These are phyloP conservation scores for Chymomyza amoena DNA, from an alignment of 2,888 invertebrate genomes.

Conservation along the genomic window DNA sequence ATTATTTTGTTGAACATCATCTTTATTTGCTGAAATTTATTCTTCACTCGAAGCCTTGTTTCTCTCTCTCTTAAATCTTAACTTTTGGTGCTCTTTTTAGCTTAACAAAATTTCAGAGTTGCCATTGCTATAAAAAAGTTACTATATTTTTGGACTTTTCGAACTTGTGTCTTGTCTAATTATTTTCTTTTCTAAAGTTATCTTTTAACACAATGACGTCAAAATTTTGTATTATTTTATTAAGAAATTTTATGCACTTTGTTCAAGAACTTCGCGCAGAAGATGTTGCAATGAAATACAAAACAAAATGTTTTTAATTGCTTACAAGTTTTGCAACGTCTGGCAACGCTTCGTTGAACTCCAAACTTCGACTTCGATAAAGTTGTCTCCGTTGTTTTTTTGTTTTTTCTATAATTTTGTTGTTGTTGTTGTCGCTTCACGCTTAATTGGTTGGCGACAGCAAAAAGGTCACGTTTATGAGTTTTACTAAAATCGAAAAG, in stretches of 20 bases:
- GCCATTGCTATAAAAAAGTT: no score
- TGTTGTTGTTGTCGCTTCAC: conserved; percentile 39
- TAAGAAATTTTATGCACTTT: background rate
- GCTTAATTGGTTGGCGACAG: conserved; percentile 65
- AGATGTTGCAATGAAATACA: conserved; percentile 13
- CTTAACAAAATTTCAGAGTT: no score
- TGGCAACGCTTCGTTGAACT: conserved; percentile 41
- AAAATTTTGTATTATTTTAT: background rate
- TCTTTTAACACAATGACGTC: background rate
- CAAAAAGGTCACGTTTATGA: conserved; percentile 68
- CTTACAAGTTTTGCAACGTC: conserved; percentile 23
- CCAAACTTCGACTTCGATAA: conserved; percentile 27
- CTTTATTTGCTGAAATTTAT: no score
- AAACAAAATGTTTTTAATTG: conserved; percentile 29
- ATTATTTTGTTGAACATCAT: no score
- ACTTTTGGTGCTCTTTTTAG: no score
- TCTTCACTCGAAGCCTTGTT: no score
- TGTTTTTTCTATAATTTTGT: conserved; percentile 4
- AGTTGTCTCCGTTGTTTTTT: conserved; percentile 31
- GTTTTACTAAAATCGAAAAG: conserved; percentile 49
- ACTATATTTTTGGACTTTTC: no score
- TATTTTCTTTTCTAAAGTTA: background rate
- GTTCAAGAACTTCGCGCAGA: background rate
- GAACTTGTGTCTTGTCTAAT: no score
- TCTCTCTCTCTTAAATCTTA: no score